Base-by-base conservation (phyloP, 2,113 vertebrate genomes). In the Grammomys dolichurus region DNA sequence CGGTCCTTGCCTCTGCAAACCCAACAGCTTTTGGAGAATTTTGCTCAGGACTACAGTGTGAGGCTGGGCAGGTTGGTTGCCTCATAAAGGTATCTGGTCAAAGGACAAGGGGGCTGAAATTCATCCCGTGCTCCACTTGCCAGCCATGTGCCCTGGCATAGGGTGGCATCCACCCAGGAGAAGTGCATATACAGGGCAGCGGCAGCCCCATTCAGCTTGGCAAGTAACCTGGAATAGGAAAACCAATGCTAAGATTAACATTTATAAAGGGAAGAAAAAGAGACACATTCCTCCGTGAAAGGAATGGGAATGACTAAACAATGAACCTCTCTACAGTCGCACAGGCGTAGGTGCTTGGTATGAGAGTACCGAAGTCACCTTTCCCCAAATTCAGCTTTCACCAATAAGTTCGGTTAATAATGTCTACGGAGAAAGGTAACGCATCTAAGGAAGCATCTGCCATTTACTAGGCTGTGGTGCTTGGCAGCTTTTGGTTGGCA, bases 171-270 rank as follows among this genome's bases (percentile, higher is more conserved):
- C 73, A 58, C 67, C 60, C 76, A 76, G 73, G 80, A 70, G 67
- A 72, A 43, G 14, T 28, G 60, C 11, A 63, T 67, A 93, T 43
- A 77, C 36, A 92, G 40, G 58, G 58, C 56, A 28, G 22, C 46
- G 46, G 28, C 16, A 51, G 65, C 40, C 20, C 43, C 88, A 46
- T 82, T 95, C 80, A 96, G 65, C 84, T 54, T 90, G 93, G 75
- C 75, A 73, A 77, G 65, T 91, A 87, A 72, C 28, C 60, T 0
- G 26, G 16, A 77, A 58, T 12, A 86, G 60, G 28, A 78, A 93
- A 93, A 69, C 60, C 81, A 89, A 89, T 43, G 58, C 81, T 51
- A 92, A 91, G 84, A 93, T 89, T 84, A 90, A 80, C 75, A 78
- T 95, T 96, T 40, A 5, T 31, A 70, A 89, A 80, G 72, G 63